Base-by-base conservation (phyloP, 2,797 vertebrate genomes). In the Malurus splendens region DNA sequence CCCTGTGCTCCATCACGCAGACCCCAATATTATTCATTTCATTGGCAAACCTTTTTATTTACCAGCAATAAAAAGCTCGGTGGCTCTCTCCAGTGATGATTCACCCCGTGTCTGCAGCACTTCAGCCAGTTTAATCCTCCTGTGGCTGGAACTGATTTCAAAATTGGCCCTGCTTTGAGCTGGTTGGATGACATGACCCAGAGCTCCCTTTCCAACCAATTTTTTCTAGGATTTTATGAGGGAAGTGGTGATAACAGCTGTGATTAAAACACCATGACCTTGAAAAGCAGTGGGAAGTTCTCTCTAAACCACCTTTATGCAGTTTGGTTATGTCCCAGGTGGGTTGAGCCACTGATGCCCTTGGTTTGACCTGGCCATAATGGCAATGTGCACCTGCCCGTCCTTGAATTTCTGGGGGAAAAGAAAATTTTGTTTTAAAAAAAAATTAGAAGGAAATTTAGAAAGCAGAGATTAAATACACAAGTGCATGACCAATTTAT, bases 401-500 rank as follows among this genome's bases (percentile, higher is more conserved):
- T 77, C 74, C 68, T 87, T 79, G n/a, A 36, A 36, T 36, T 36
- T 36, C 36, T 36, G 36, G 36, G 36, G 36, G 36, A 12, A 36
- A 36, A 36, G 36, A 36, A 5, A n/a, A n/a, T n/a, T n/a, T n/a
- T n/a, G n/a, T n/a, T n/a, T 61, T 4, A 86, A 93, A 83, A 77
- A 66, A 64, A 50, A 30, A 55, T 42, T 9, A 59, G 74, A 73
- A 28, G 16, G 4, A 60, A 66, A 16, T 84, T 92, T 87, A 87
- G 80, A 91, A 96, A 94, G 71, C 51, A 71, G 59, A 87, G 61
- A 93, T 94, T 91, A 95, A 97, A 94, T 91, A 95, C 92, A 88
- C 76, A 90, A 93, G 84, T 12, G 44, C 86, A 89, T 50, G 87
- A 94, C 87, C 74, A 42, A 87, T 94, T 96, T 93, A 55, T 80